phyloP scores from a whole-genome alignment of 2,888 invertebrate species.

The Dorcus hopei region DNA sequence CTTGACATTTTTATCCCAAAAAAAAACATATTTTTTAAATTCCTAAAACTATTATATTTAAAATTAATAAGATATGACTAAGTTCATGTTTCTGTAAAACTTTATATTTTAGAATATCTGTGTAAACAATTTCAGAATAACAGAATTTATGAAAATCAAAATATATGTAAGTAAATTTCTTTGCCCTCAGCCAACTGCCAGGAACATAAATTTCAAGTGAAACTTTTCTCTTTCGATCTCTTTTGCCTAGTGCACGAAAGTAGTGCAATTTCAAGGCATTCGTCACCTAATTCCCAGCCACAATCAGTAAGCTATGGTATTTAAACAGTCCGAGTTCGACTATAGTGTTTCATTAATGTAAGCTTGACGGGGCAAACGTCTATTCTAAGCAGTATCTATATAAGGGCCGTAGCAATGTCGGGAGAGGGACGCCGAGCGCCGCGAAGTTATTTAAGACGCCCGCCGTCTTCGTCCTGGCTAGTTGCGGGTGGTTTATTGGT shows the following conservation, averaged over 20 bases:
- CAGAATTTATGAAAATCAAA: too few species aligned
- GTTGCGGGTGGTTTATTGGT: slow-evolving; percentile 45
- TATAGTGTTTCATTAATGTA: slow-evolving; percentile 29
- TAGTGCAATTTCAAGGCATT: not conserved
- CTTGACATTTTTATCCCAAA: too few species aligned
- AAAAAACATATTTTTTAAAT: too few species aligned
- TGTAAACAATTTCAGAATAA: too few species aligned
- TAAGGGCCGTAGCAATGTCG: slow-evolving; percentile 37
- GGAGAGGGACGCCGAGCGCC: slow-evolving; percentile 22
- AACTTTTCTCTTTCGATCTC: too few species aligned
- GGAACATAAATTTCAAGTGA: too few species aligned
- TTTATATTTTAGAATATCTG: too few species aligned
- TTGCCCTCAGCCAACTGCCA: not conserved
- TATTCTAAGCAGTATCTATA: slow-evolving; percentile 42
- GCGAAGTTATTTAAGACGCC: slow-evolving; percentile 44
- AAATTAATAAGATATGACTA: too few species aligned
- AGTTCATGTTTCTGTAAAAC: too few species aligned
- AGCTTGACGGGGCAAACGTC: slow-evolving; percentile 28
- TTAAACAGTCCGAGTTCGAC: slow-evolving; percentile 20
- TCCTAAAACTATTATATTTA: too few species aligned
- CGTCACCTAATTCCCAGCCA: slow-evolving; percentile 13
- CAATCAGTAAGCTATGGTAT: slow-evolving; percentile 7
- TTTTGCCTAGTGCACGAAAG: too few species aligned
- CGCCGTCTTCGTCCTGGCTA: slow-evolving; percentile 27
- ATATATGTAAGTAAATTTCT: too few species aligned